Percentiles rank a stretch among this genome's conserved stretches.
Evolutionary conservation across 2,113 vertebrate genomes (phyloP).

Genomic region (Pongo pygmaeus): DNA sequence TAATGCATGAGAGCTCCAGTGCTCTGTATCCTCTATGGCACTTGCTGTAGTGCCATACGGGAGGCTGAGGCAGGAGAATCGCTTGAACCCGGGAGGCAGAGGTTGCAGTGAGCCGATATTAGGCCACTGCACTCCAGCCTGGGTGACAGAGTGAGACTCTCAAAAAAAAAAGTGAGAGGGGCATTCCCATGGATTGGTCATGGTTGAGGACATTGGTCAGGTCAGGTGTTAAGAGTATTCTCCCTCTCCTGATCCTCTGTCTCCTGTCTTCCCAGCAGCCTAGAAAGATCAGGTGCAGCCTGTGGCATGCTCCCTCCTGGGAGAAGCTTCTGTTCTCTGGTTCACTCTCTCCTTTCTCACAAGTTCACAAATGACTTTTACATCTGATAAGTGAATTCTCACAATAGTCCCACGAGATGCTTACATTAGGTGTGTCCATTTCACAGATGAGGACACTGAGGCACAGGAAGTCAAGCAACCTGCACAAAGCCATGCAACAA

Average conservation of each 20-base stretch:
- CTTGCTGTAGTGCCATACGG: too few relatives aligned
- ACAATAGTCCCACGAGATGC: neutral
- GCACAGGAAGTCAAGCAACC: neutral
- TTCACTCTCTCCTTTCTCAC: neutral
- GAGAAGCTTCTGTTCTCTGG: neutral
- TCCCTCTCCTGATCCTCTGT: too few relatives aligned
- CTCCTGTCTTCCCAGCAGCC: neutral
- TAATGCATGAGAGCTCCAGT: too few relatives aligned
- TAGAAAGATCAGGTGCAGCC: neutral
- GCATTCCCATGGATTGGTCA: too few relatives aligned
- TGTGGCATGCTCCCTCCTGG: neutral
- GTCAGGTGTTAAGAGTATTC: neutral
- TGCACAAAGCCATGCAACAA: neutral
- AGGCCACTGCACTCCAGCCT: too few relatives aligned
- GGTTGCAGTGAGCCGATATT: too few relatives aligned
- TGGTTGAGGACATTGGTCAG: neutral
- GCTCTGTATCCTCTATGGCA: neutral
- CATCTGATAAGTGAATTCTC: neutral
- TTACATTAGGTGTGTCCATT: neutral
- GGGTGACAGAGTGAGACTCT: too few relatives aligned
- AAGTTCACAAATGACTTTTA: neutral
- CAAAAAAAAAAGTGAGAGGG: too few relatives aligned
- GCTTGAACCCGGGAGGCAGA: too few relatives aligned
- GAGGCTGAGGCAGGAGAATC: too few relatives aligned
- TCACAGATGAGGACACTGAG: neutral